phyloP scores from a whole-genome alignment of 2,797 vertebrate species.

The Cyclura pinguis region DNA sequence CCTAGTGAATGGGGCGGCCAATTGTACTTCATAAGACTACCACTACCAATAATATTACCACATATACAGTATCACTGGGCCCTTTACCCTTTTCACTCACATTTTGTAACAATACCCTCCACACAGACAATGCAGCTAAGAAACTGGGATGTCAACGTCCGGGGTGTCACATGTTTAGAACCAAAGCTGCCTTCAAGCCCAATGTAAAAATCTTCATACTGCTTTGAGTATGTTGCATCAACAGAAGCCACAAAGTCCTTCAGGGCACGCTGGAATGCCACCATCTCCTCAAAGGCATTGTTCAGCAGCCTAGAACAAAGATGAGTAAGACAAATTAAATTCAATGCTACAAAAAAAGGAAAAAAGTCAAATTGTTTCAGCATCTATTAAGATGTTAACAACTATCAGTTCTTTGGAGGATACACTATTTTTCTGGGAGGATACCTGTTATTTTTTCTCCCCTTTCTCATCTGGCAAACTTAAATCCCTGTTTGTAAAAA shows the following conservation, averaged over 20 bases:
- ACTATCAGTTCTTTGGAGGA: neutral
- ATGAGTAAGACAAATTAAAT: neutral
- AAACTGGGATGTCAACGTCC: constrained; percentile 91
- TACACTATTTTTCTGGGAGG: neutral
- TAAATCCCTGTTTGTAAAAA: neutral
- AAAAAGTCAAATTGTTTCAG: no score
- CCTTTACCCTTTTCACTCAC: constrained; percentile 77
- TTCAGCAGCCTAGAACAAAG: constrained; percentile 85
- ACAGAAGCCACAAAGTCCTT: constrained; percentile 94
- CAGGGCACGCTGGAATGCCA: constrained; percentile 93
- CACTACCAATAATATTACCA: no score
- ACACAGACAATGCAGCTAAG: constrained; percentile 94
- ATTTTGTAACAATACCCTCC: constrained; percentile 98
- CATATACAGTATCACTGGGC: neutral
- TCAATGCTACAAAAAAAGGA: no score
- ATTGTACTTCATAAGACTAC: neutral
- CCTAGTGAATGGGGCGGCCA: no score
- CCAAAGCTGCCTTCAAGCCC: constrained; percentile 97
- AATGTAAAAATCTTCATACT: constrained; percentile 95
- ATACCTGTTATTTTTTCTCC: neutral
- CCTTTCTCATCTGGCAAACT: neutral
- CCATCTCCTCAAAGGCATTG: constrained; percentile 91
- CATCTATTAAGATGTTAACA: neutral
- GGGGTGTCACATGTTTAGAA: constrained; percentile 91
- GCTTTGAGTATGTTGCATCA: constrained; percentile 95